A percentile compares a stretch with the other conserved stretches of the same genome.
Conservation (phyloP, 2,113 vertebrate genomes). For the Corythaixoides concolor region DNA sequence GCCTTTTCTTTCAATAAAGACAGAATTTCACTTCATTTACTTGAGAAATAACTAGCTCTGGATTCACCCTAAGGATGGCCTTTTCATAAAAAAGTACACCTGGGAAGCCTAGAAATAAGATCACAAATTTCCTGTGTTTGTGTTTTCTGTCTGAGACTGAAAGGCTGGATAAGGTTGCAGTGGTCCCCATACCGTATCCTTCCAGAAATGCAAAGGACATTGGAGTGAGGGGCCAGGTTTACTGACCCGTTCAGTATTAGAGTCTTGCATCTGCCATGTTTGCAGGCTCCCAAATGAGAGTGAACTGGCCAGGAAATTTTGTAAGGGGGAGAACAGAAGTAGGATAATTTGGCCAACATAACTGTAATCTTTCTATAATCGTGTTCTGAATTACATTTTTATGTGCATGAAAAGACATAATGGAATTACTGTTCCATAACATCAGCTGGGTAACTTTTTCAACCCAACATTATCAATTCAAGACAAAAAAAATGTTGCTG, state of each 20-base stretch:
- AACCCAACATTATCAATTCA: background rate
- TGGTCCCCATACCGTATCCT: fast-evolving
- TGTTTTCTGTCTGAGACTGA: background rate
- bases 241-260: background rate
- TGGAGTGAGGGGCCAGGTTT: background rate
- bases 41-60: background rate
- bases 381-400: background rate
- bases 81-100: background rate
- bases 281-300: background rate
- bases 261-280: background rate
- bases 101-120: background rate
- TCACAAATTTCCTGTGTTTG: background rate
- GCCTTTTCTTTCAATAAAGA: background rate
- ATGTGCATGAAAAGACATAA: background rate
- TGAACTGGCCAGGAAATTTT: background rate
- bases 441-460: background rate
- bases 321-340: background rate
- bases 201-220: fast-evolving
- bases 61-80: background rate
- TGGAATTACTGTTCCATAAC: background rate
- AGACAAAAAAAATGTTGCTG: background rate
- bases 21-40: background rate
- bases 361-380: background rate
- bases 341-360: background rate
- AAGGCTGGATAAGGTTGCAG: background rate